Evolutionary conservation across 2,113 vertebrate species (phyloP).

Genomic region (Aptenodytes patagonicus): DNA sequence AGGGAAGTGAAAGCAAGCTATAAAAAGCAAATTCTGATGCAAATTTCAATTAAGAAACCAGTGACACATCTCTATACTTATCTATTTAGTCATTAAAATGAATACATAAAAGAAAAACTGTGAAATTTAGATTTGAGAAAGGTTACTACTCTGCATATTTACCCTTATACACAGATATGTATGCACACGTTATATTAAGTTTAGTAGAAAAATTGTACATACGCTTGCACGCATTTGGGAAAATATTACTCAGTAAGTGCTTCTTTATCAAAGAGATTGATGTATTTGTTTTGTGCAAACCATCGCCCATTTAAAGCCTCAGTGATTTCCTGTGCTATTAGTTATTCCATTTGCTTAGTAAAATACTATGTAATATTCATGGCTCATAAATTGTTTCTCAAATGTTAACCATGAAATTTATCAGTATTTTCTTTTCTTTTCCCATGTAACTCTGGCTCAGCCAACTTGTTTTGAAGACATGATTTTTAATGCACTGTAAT

Average conservation of each 20-base stretch:
- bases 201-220: neutral
- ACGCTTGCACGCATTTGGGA: neutral
- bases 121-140: neutral
- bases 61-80: neutral
- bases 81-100: neutral
- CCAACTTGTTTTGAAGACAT: neutral
- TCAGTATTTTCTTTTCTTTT: neutral
- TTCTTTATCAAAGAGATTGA: neutral
- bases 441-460: neutral
- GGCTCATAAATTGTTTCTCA: constrained; percentile 10
- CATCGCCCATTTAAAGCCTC: neutral
- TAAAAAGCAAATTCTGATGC: neutral
- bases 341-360: constrained; percentile 54
- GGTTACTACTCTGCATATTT: neutral
- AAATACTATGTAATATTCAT: constrained; percentile 40
- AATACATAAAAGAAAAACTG: neutral
- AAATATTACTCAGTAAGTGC: neutral
- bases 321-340: neutral
- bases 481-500: neutral
- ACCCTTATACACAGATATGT: neutral
- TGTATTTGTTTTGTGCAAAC: neutral
- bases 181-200: neutral
- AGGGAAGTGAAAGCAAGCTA: neutral
- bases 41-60: neutral
- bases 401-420: neutral